These are phyloP conservation scores for Heteronetta atricapilla DNA, from an alignment of 2,113 vertebrate species.

Conservation along the genomic window DNA sequence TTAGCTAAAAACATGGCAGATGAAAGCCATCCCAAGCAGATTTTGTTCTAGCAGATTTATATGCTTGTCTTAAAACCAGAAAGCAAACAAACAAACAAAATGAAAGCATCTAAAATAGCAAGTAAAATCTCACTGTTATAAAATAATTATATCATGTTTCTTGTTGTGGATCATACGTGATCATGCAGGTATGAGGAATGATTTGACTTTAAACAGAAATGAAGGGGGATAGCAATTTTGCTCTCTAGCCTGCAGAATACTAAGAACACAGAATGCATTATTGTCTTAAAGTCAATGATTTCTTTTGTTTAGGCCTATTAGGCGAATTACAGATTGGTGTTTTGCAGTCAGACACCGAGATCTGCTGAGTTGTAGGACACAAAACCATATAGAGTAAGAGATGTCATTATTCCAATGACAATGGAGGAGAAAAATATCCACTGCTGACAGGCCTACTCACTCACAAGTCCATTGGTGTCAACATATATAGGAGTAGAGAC, in stretches of 20 bases:
- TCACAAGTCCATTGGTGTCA: slow-evolving; percentile 70
- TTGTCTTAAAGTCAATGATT: slow-evolving; percentile 71
- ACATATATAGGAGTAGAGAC: slow-evolving; percentile 52
- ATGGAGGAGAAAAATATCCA: slow-evolving; percentile 68
- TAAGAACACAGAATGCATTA: slow-evolving; percentile 31
- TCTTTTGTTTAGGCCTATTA: slow-evolving; percentile 70
- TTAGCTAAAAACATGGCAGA: not conserved
- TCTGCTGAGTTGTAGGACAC: slow-evolving; percentile 65
- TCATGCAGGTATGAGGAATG: not conserved
- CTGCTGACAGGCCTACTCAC: slow-evolving; percentile 72
- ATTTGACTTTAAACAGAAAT: slow-evolving; percentile 29
- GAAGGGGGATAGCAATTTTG: slow-evolving; percentile 19
- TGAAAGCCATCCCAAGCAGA: slow-evolving; percentile 33
- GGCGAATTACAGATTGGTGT: slow-evolving; percentile 64
- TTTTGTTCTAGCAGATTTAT: slow-evolving; percentile 24
- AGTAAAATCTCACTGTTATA: slow-evolving; percentile 20
- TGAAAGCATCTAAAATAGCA: slow-evolving; percentile 3
- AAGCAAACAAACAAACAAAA: not conserved
- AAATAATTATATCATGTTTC: slow-evolving; percentile 17
- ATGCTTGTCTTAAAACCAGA: not conserved
- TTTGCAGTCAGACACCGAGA: slow-evolving; percentile 60
- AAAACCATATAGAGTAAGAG: slow-evolving; percentile 74
- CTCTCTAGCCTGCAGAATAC: not conserved
- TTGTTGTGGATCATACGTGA: not conserved
- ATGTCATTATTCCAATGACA: slow-evolving; percentile 75